phyloP scores from a whole-genome alignment of 1,140 invertebrate species.

The Eriosoma lanigerum region DNA sequence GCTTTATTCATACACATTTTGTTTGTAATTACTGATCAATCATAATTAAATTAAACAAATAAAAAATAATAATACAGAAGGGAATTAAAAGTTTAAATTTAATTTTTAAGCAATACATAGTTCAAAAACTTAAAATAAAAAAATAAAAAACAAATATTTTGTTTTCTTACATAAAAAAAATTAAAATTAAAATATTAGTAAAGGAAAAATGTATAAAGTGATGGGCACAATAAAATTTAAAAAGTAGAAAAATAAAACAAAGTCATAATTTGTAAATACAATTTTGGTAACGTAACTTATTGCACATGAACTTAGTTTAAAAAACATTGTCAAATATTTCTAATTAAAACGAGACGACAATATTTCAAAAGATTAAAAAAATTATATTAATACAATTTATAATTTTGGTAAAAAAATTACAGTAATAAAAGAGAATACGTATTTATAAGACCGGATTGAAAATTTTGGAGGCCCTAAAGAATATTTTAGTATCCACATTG shows the following conservation, averaged over 20 bases:
- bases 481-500: no score
- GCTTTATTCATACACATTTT: slow-evolving; percentile 16
- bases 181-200: slow-evolving; percentile 23
- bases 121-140: slow-evolving; percentile 25
- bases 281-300: slow-evolving; percentile 50
- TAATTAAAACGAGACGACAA: slow-evolving; percentile 6
- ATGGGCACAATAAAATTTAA: slow-evolving; percentile 48
- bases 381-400: background rate
- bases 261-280: background rate
- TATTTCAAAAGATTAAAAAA: background rate
- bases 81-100: slow-evolving; percentile 20
- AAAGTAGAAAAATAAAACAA: slow-evolving; percentile 32
- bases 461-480: no score
- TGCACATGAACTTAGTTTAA: slow-evolving; percentile 36
- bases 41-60: slow-evolving; percentile 5
- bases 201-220: slow-evolving; percentile 30
- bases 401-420: slow-evolving; percentile 30
- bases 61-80: slow-evolving; percentile 34
- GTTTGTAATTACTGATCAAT: background rate
- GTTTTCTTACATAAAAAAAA: background rate
- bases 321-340: slow-evolving; percentile 8
- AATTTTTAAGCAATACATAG: slow-evolving; percentile 12
- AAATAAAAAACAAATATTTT: background rate
- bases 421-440: slow-evolving; percentile 5
- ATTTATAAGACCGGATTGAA: background rate